Evolutionary conservation across 2,888 invertebrate genomes (phyloP).

Genomic region (Eristalis arbustorum): DNA sequence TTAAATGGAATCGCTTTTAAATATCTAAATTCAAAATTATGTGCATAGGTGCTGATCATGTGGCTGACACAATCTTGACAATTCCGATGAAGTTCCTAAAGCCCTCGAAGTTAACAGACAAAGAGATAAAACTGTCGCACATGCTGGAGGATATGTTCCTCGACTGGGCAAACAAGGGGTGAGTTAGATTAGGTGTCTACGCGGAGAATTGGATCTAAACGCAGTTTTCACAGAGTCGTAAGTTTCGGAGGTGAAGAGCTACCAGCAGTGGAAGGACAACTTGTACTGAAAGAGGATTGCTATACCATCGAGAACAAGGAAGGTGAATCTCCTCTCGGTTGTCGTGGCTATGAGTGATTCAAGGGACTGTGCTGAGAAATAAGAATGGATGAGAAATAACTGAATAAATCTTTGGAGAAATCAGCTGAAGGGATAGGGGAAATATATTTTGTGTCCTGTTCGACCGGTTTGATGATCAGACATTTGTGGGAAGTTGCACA

Average conservation of each 20-base stretch:
- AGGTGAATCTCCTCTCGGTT: background rate
- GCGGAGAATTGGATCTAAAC: background rate
- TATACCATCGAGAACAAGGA: background rate
- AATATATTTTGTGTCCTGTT: too few species aligned
- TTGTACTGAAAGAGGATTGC: background rate
- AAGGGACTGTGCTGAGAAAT: too few species aligned
- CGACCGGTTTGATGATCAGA: too few species aligned
- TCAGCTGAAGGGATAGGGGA: too few species aligned
- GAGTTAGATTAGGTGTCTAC: background rate
- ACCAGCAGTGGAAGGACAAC: background rate
- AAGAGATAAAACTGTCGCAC: background rate
- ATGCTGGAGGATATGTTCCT: background rate
- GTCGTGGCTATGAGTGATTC: background rate
- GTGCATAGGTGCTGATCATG: conserved; percentile 12
- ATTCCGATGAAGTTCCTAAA: background rate
- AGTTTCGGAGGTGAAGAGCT: background rate
- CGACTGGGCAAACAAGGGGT: conserved; percentile 2
- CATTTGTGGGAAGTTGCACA: too few species aligned
- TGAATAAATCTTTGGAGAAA: background rate
- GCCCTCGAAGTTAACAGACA: background rate
- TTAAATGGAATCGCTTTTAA: background rate
- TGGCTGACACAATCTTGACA: conserved; percentile 3
- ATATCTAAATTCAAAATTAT: background rate
- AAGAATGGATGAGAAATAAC: background rate
- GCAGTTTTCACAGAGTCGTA: background rate